Conservation (phyloP, 2,888 invertebrate genomes). For the Amphipyra tragopoginis region DNA sequence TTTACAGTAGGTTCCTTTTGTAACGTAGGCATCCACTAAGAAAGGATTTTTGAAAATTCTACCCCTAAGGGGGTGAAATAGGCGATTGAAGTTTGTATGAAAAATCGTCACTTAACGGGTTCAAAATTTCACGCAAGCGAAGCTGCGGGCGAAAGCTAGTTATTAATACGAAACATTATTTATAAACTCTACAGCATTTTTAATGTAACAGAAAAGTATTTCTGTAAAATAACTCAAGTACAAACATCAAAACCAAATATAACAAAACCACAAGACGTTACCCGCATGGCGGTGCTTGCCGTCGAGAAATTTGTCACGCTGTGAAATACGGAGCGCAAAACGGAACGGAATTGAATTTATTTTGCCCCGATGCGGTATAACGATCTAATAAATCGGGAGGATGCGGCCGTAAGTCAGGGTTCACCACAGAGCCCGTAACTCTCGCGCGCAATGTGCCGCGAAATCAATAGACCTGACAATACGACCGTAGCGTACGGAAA, state of each 20-base stretch:
- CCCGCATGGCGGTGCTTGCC: slow-evolving; percentile 74
- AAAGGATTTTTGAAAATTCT: no score
- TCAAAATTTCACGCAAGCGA: no score
- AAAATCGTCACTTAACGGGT: no score
- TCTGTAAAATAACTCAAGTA: slow-evolving; percentile 33
- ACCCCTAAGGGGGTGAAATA: no score
- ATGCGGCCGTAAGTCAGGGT: slow-evolving; percentile 80
- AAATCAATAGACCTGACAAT: slow-evolving; percentile 85
- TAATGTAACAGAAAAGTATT: background rate
- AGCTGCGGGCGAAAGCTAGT: no score
- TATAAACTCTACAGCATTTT: background rate
- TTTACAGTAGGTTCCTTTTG: no score
- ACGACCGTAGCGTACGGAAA: slow-evolving; percentile 49
- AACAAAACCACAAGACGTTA: slow-evolving; percentile 68
- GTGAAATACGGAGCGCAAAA: slow-evolving; percentile 79
- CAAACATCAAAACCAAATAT: slow-evolving; percentile 58
- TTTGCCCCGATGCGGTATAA: slow-evolving; percentile 82
- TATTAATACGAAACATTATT: no score
- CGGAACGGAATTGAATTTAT: slow-evolving; percentile 81
- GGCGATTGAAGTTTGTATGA: no score
- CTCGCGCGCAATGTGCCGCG: slow-evolving; percentile 85
- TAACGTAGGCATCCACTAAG: no score
- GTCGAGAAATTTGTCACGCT: slow-evolving; percentile 77
- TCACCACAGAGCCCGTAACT: slow-evolving; percentile 83
- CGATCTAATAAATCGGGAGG: slow-evolving; percentile 86